Evolutionary conservation across 2,888 invertebrate species (phyloP).

Genomic region (Leucoma salicis): DNA sequence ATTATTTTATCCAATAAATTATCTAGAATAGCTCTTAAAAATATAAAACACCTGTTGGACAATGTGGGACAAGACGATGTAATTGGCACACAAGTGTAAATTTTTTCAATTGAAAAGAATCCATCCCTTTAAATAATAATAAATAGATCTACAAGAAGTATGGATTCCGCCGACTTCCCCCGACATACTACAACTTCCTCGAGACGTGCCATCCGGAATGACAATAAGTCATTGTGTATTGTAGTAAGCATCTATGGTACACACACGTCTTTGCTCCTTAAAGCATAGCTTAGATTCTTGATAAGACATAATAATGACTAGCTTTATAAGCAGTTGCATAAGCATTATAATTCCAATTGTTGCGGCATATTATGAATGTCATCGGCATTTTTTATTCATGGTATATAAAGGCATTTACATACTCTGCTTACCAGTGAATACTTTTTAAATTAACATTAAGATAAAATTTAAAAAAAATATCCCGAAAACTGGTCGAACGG

Average conservation of each 20-base stretch:
- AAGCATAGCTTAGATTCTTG: conserved; percentile 14
- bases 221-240: conserved; percentile 58
- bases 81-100: too few relatives aligned
- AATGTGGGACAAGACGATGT: too few relatives aligned
- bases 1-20: too few relatives aligned
- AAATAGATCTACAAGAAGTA: conserved; percentile 21
- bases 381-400: too few relatives aligned
- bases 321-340: neutral
- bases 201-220: conserved; percentile 54
- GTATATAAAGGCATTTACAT: too few relatives aligned
- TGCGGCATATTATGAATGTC: too few relatives aligned
- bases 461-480: neutral
- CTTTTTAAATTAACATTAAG: too few relatives aligned
- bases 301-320: conserved; percentile 15
- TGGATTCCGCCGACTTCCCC: conserved; percentile 31
- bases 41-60: too few relatives aligned
- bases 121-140: neutral
- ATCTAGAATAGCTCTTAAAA: too few relatives aligned
- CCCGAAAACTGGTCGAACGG: conserved; percentile 1
- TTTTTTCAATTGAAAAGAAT: too few relatives aligned
- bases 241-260: conserved; percentile 28
- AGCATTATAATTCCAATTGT: too few relatives aligned
- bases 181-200: conserved; percentile 63
- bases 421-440: too few relatives aligned
- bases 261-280: conserved; percentile 38